Conservation (phyloP, 2,113 vertebrate genomes). For the Cryptotis parvus region DNA sequence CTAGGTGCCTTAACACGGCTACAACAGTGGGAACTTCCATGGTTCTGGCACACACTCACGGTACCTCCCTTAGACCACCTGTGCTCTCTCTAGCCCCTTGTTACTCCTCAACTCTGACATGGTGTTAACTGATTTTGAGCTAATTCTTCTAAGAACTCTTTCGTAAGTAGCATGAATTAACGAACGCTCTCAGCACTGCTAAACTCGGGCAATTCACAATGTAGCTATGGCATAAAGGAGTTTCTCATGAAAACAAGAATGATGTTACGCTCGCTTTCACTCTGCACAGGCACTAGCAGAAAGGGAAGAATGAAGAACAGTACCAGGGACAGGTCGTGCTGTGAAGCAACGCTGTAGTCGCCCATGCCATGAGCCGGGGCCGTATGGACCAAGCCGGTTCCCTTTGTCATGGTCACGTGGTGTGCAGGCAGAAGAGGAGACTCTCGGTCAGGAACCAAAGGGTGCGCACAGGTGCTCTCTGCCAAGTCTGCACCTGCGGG, state of each 20-base stretch:
- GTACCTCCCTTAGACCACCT: no score
- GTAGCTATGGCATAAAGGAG: neutral
- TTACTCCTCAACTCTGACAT: neutral
- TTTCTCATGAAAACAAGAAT: neutral
- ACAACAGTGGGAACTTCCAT: no score
- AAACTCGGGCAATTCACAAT: neutral
- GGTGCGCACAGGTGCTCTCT: constrained; percentile 92
- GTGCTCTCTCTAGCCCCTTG: no score
- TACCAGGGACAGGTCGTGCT: constrained; percentile 94
- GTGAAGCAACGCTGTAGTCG: constrained; percentile 95
- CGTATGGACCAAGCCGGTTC: constrained; percentile 97
- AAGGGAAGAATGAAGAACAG: constrained; percentile 55
- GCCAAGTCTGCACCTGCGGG: constrained; percentile 91
- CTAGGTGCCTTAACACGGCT: no score
- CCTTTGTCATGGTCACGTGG: constrained; percentile 96
- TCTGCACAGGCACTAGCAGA: neutral
- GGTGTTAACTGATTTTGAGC: neutral
- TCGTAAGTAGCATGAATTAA: no score
- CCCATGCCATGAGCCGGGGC: constrained; percentile 98
- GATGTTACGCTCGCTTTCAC: neutral
- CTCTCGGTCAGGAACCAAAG: constrained; percentile 89
- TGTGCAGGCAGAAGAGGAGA: constrained; percentile 94
- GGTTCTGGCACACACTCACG: no score
- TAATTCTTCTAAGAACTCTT: neutral
- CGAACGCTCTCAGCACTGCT: neutral